Evolutionary conservation across 2,113 vertebrate genomes (phyloP).

Genomic region (Halichoerus grypus): DNA sequence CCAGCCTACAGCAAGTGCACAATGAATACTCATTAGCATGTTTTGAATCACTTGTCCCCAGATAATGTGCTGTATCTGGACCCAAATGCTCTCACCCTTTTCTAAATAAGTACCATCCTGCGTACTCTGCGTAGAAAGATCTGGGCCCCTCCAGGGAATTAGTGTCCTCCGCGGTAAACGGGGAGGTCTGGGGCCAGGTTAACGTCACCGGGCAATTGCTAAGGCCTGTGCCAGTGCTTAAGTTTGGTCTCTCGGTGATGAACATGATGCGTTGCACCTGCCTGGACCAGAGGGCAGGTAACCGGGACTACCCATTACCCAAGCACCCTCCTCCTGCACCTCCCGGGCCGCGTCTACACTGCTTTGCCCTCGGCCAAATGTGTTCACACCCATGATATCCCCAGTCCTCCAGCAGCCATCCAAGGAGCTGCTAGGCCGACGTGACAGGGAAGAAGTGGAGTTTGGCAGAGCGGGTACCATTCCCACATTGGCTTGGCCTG

Average conservation of each 20-base stretch:
- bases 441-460: background rate
- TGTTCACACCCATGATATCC: rapidly evolving
- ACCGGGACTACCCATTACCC: rapidly evolving
- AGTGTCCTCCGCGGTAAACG: too few species aligned
- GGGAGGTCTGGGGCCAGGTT: background rate
- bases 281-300: background rate
- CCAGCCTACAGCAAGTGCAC: background rate
- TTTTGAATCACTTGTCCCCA: background rate
- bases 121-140: background rate
- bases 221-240: rapidly evolving
- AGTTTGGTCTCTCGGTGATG: background rate
- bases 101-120: background rate
- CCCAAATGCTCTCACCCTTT: background rate
- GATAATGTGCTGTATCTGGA: background rate
- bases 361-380: background rate
- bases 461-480: background rate
- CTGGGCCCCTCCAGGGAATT: background rate
- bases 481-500: rapidly evolving
- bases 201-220: background rate
- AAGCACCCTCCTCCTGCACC: too few species aligned
- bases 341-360: rapidly evolving
- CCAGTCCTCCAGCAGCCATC: background rate
- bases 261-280: rapidly evolving
- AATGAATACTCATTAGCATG: background rate
- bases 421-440: background rate